Conservation (phyloP, 2,888 invertebrate species). For the Pemphredon lugubris region DNA sequence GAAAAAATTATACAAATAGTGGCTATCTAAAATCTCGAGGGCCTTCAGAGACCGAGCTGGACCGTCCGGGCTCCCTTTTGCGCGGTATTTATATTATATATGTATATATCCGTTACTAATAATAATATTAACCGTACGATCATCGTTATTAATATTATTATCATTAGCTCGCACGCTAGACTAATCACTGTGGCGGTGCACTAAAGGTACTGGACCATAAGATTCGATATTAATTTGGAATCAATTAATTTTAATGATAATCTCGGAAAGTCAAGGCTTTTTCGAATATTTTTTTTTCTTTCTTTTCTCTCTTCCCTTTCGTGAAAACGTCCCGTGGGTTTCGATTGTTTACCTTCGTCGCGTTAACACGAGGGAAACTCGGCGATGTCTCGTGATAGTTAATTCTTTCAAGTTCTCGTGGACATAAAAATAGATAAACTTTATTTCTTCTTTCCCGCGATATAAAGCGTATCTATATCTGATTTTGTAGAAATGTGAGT, state of each 20-base stretch:
- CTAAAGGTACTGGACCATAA: not conserved
- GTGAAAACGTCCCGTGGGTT: no score
- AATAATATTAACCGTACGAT: constrained; percentile 62
- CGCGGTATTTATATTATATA: constrained; percentile 67
- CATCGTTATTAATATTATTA: constrained; percentile 62
- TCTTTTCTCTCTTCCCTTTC: not conserved
- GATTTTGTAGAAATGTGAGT: no score
- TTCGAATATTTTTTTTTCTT: not conserved
- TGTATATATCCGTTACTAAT: constrained; percentile 61
- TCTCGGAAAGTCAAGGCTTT: not conserved
- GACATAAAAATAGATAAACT: no score
- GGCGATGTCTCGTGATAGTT: no score
- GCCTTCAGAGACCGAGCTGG: constrained; percentile 62
- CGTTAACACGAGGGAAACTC: no score
- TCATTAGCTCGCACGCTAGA: constrained; percentile 61
- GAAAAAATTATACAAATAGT: constrained; percentile 77
- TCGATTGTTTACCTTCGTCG: no score
- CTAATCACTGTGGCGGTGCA: constrained; percentile 54
- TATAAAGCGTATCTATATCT: no score
- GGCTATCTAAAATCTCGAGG: constrained; percentile 54
- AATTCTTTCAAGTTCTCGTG: no score
- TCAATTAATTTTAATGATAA: not conserved
- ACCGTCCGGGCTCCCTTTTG: constrained; percentile 64
- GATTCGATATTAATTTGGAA: not conserved
- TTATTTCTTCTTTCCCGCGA: no score